Conservation (phyloP, 2,113 vertebrate genomes). For the Antigone vipio region DNA sequence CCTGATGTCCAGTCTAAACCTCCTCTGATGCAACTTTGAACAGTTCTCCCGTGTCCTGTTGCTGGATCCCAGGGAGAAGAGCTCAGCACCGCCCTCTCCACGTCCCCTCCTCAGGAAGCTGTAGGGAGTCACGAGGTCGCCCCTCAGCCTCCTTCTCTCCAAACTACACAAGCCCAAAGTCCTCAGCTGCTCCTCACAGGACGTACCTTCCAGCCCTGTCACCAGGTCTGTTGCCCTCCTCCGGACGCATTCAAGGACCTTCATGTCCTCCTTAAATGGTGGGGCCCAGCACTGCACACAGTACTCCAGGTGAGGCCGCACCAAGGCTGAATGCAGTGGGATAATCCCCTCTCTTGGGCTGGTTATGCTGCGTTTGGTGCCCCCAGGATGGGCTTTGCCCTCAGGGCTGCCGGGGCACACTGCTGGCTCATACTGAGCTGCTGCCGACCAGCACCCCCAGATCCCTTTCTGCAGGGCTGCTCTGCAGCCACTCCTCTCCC, state of each 20-base stretch:
- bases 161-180: too few species aligned
- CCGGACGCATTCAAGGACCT: neutral
- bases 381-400: accelerated
- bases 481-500: neutral
- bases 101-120: neutral
- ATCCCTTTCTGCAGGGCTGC: neutral
- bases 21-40: neutral
- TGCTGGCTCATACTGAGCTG: accelerated
- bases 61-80: neutral
- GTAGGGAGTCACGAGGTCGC: accelerated
- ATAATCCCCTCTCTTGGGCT: neutral
- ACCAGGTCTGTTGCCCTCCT: neutral
- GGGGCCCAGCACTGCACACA: neutral
- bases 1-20: neutral
- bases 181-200: neutral
- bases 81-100: neutral
- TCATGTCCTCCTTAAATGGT: neutral
- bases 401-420: neutral
- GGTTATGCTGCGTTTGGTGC: neutral
- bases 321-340: accelerated
- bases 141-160: neutral
- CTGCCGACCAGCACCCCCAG: neutral
- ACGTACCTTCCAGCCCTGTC: neutral
- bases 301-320: neutral
- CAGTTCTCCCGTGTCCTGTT: accelerated